A percentile compares a stretch with the other conserved stretches of the same genome.
These are phyloP conservation scores for Stegastes partitus DNA, from an alignment of 2,113 vertebrate genomes.

Conservation along the genomic window DNA sequence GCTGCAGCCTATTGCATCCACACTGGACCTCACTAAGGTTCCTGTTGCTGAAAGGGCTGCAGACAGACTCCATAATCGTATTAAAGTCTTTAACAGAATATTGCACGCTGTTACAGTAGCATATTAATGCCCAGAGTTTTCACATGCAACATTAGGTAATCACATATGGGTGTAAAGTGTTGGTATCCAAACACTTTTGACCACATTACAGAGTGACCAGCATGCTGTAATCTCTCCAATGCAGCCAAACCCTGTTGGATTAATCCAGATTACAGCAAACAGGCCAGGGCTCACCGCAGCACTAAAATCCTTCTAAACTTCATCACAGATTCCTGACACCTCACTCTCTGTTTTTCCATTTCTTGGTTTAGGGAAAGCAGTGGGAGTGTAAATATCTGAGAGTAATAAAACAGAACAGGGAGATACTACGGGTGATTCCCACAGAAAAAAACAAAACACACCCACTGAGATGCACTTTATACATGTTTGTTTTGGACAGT, in stretches of 20 bases:
- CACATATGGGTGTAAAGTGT: background rate
- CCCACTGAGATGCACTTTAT: background rate
- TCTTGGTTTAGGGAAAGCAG: constrained; percentile 1
- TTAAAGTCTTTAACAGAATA: too few relatives aligned
- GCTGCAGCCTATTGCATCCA: too few relatives aligned
- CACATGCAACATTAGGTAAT: background rate
- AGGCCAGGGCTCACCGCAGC: constrained; percentile 38
- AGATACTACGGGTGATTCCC: background rate
- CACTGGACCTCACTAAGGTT: too few relatives aligned
- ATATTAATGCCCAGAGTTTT: background rate
- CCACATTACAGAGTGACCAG: constrained; percentile 2
- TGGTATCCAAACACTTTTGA: constrained; percentile 3
- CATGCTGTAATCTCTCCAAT: constrained; percentile 66
- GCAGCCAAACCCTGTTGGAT: constrained; percentile 69
- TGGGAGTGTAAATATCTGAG: background rate
- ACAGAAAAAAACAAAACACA: background rate
- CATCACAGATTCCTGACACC: constrained; percentile 20
- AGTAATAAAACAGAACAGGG: background rate
- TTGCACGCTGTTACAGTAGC: background rate
- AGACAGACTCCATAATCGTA: too few relatives aligned
- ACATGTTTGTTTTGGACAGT: background rate
- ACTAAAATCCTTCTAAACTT: constrained; percentile 58
- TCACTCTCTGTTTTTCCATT: background rate
- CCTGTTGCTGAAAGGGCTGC: too few relatives aligned
- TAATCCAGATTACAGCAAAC: constrained; percentile 73